These are phyloP conservation scores for Cryptotis parvus DNA, from an alignment of 2,113 vertebrate species.

Conservation along the genomic window DNA sequence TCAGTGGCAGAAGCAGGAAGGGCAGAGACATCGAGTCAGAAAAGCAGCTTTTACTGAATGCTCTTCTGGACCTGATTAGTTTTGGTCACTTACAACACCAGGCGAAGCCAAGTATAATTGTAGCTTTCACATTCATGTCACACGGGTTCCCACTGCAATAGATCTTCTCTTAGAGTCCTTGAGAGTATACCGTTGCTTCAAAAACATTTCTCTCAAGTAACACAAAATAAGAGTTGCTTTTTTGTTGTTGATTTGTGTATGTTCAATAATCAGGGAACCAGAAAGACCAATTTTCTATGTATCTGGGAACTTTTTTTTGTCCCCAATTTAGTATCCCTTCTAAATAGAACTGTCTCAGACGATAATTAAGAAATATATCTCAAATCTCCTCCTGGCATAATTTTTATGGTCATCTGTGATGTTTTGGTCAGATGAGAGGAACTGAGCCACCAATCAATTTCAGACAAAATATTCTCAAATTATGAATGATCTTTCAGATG, in stretches of 20 bases:
- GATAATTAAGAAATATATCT: conserved; percentile 1
- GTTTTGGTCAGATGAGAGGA: neutral
- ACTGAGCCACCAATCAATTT: neutral
- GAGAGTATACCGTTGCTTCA: conserved; percentile 38
- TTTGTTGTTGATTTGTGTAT: too few relatives aligned
- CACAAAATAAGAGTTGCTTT: conserved; percentile 19
- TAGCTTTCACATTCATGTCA: conserved; percentile 45
- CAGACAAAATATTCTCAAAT: neutral
- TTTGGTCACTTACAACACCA: conserved; percentile 79
- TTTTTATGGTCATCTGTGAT: neutral
- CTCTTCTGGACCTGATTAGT: conserved; percentile 74
- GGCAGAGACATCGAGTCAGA: conserved; percentile 81
- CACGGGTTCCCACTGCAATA: conserved; percentile 13
- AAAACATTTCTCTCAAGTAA: neutral
- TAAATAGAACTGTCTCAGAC: neutral
- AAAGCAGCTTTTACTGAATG: conserved; percentile 76
- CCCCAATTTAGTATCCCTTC: conserved; percentile 3
- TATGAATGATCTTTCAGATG: neutral
- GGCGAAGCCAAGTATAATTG: conserved; percentile 63
- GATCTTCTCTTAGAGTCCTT: neutral
- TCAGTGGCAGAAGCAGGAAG: conserved; percentile 76
- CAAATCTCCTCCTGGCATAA: conserved; percentile 4
- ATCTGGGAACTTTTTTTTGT: conserved; percentile 44
- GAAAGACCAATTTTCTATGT: neutral
- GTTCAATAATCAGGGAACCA: neutral